These are phyloP conservation scores for Phylloscopus trochilus DNA, from an alignment of 2,113 vertebrate genomes.

Conservation along the genomic window DNA sequence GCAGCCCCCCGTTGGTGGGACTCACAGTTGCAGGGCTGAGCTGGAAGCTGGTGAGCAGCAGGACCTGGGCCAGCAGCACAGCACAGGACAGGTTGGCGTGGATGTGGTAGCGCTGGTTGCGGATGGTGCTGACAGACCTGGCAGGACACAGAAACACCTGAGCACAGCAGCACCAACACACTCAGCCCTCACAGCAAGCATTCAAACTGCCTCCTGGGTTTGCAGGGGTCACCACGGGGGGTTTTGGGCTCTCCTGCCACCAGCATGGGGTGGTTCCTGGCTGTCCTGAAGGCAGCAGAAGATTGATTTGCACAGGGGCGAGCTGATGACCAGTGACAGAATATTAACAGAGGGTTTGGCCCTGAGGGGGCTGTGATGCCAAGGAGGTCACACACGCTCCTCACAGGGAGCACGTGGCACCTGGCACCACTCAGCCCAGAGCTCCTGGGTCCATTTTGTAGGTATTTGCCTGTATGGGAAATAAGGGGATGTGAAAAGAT, in stretches of 20 bases:
- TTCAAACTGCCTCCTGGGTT: not conserved
- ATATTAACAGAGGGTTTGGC: too few relatives aligned
- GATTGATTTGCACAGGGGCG: not conserved
- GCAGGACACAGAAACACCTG: not conserved
- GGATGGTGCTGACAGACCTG: conserved; percentile 92
- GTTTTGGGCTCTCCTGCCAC: too few relatives aligned
- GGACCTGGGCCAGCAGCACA: conserved; percentile 89
- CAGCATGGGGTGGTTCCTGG: not conserved
- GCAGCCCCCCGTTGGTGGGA: too few relatives aligned
- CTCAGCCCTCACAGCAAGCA: not conserved
- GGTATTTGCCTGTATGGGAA: not conserved
- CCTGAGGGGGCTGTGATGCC: not conserved
- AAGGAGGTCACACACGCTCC: not conserved
- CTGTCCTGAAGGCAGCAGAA: not conserved
- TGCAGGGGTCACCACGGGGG: rapidly evolving
- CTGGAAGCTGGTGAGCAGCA: conserved; percentile 89
- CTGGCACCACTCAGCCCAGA: not conserved
- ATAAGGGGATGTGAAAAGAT: not conserved
- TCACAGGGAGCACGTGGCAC: not conserved
- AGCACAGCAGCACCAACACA: not conserved
- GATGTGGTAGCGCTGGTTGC: conserved; percentile 96
- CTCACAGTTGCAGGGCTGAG: conserved; percentile 84
- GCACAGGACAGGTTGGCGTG: conserved; percentile 93
- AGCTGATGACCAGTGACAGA: not conserved
- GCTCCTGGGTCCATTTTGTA: not conserved